phyloP scores from a whole-genome alignment of 2,113 vertebrate genomes.

The Aix galericulata region DNA sequence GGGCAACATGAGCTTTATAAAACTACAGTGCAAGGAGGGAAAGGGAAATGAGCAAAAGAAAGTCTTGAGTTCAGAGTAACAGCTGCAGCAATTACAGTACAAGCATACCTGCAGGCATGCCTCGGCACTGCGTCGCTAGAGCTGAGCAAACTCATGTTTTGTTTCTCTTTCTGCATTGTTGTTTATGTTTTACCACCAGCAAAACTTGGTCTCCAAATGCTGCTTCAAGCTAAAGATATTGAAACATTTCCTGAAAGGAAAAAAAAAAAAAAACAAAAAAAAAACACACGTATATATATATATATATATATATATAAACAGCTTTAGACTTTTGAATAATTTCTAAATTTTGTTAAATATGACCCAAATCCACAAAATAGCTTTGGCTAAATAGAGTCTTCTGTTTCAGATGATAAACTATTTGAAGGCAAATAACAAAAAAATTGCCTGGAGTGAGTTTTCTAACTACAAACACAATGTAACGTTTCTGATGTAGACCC shows the following conservation, averaged over 20 bases:
- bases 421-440: neutral
- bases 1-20: neutral
- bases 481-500: neutral
- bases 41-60: neutral
- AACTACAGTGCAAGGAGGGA: neutral
- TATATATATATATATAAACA: fast-evolving
- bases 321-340: neutral
- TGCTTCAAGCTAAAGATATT: neutral
- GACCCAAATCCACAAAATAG: neutral
- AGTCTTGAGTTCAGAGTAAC: neutral
- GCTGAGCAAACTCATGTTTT: neutral
- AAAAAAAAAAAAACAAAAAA: neutral
- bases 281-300: too few relatives aligned
- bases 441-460: neutral
- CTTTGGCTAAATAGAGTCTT: neutral
- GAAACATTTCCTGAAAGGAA: neutral
- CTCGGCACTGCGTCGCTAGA: neutral
- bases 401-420: neutral
- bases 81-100: neutral
- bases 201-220: neutral
- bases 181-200: neutral
- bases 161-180: neutral
- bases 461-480: neutral
- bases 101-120: neutral
- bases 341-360: neutral